Conservation (phyloP, 1,140 invertebrate genomes). For the Drosophila saltans region DNA sequence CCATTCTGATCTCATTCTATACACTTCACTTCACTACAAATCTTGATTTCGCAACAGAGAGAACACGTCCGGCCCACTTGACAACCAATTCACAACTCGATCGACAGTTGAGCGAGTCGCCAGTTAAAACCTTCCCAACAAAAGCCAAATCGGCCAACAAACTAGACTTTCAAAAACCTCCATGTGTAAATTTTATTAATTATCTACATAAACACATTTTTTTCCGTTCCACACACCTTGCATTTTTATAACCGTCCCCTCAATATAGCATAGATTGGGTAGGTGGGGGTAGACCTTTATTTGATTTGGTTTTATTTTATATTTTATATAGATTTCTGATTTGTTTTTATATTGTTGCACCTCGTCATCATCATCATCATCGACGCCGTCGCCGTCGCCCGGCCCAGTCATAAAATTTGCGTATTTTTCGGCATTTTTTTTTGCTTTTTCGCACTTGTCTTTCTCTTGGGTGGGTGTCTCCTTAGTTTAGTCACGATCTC, state of each 20-base stretch:
- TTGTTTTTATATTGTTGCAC: slow-evolving; percentile 51
- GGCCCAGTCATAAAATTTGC: slow-evolving; percentile 60
- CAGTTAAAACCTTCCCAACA: slow-evolving; percentile 69
- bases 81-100: slow-evolving; percentile 70
- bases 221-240: slow-evolving; percentile 70
- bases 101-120: slow-evolving; percentile 44
- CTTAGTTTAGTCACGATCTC: slow-evolving; percentile 71
- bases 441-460: slow-evolving; percentile 12
- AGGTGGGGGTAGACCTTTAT: slow-evolving; percentile 56
- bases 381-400: neutral
- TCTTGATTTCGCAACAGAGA: slow-evolving; percentile 32
- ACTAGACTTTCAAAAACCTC: slow-evolving; percentile 75
- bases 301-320: slow-evolving; percentile 67
- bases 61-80: slow-evolving; percentile 64
- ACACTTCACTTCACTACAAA: slow-evolving; percentile 30
- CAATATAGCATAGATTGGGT: neutral
- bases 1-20: slow-evolving; percentile 52
- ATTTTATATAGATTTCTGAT: slow-evolving; percentile 44
- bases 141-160: neutral
- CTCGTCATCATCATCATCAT: slow-evolving; percentile 40
- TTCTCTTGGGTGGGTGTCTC: slow-evolving; percentile 44
- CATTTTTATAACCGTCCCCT: slow-evolving; percentile 62
- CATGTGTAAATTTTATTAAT: slow-evolving; percentile 79
- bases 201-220: slow-evolving; percentile 69
- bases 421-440: slow-evolving; percentile 21